Evolutionary conservation across 30 jellyfish, hydroid and myxozoan genomes (phyloP), one percentile per base, ranked within the genome.

Genomic region (Hydra vulgaris): DNA sequence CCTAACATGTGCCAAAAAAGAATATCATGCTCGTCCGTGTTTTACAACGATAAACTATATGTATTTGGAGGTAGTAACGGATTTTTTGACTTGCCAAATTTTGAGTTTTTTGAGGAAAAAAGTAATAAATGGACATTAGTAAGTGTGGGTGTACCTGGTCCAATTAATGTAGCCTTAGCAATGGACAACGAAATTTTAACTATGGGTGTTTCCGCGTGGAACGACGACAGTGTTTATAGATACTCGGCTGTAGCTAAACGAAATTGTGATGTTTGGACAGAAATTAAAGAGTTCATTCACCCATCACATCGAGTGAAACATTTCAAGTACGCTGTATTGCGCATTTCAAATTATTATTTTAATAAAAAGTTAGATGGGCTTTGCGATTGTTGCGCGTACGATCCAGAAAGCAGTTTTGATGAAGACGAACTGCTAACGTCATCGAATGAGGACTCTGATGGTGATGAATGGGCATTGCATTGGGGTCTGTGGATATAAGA

Each of bases 61-160:
- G 81, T 78, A 1, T 78, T 78, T 27, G 85, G 85, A 15, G 85
- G 85, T 16, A 20, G 82, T 20, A 66, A 78, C 25, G 83, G 83
- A 1, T 18, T 78, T 27, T 54, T 78, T 18, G 85, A 78, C 18
- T 78, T 78, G 54, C 27, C 24, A 7, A 78, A 54, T 25, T 78
- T 78, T 23, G 85, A 78, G 0, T 78, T 27, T 61, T 61, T 78
- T 21, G 85, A 78, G 1, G 66, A 76, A 17, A 78, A 66, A 76
- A 61, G 55, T 21, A 78, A 61, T 20, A 76, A 66, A 53, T 78
- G 85, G 85, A 78, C 54, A 4, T 52, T 52, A 20, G 85, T 78
- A 21, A 18, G 79, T 7, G 0, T 76, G 19, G 56, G n/a, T 0
- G 79, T 77, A 19, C 26, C 66, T 77, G 69, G 79, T 22, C 85